Percentiles rank a stretch among this genome's conserved stretches.
Evolutionary conservation across 2,888 invertebrate species (phyloP).

Genomic region (Timandra comae): DNA sequence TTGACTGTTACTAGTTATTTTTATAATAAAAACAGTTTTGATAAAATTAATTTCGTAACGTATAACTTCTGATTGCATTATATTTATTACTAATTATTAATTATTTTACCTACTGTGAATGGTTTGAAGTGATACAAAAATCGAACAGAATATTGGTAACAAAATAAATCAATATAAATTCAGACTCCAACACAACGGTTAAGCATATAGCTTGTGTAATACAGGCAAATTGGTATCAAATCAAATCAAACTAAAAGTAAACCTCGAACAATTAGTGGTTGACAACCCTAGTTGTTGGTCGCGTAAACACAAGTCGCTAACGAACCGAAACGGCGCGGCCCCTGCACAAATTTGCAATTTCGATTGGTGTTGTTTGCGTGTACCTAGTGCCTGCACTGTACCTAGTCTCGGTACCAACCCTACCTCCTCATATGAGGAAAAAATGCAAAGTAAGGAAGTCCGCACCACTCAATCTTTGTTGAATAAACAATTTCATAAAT

Average conservation of each 20-base stretch:
- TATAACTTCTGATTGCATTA: too few relatives aligned
- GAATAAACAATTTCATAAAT: constrained; percentile 24
- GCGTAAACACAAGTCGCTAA: constrained; percentile 75
- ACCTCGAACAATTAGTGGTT: constrained; percentile 58
- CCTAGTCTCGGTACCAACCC: background rate
- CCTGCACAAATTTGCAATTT: constrained; percentile 77
- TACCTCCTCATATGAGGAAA: constrained; percentile 28
- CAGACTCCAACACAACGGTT: constrained; percentile 5
- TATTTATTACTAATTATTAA: too few relatives aligned
- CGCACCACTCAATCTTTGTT: constrained; percentile 23
- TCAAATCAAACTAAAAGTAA: constrained; percentile 51
- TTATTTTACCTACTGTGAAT: too few relatives aligned
- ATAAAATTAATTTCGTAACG: too few relatives aligned
- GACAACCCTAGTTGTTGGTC: constrained; percentile 64
- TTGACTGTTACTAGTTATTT: too few relatives aligned
- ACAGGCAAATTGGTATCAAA: constrained; percentile 22
- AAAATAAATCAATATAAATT: too few relatives aligned
- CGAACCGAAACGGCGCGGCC: constrained; percentile 69
- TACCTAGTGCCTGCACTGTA: constrained; percentile 32
- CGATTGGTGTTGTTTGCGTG: constrained; percentile 65
- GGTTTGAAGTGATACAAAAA: too few relatives aligned
- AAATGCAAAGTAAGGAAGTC: constrained; percentile 34
- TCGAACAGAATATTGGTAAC: too few relatives aligned
- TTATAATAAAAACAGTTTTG: too few relatives aligned
- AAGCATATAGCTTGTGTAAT: constrained; percentile 14